Base-by-base conservation (phyloP, 2,113 vertebrate genomes). In the Chunga burmeisteri region DNA sequence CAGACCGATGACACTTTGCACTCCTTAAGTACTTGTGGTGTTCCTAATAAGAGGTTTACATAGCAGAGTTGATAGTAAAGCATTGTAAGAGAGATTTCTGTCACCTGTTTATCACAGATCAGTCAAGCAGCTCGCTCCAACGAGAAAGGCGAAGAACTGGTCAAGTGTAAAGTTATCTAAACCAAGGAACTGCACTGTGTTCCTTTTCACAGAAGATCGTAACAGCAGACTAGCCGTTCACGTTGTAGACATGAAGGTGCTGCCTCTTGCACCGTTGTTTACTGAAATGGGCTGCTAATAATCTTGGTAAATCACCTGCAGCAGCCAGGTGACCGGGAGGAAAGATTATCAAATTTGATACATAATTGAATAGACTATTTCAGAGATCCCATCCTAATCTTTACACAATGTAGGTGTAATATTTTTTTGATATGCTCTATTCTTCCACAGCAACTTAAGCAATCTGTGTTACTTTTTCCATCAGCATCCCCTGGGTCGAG, bases 81-180 rank as follows among this genome's bases (percentile, higher is more conserved):
- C 73, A 2, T 23, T 70, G 47, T 14, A 55, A 73, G 49, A 47
- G 75, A 26, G 23, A 34, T 68, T 89, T 4, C 61, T 89, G 83
- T 75, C 95, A 56, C 68, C 68, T 80, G 0, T 85, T 81, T 95
- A 55, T 96, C 93, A 93, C 78, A 16, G 7, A 30, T 5, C 93
- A 80, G 94, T 36, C 78, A 47, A 29, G 74, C 93, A 86, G 66
- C 74, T 93, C 10, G 4, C 75, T 85, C 40, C 89, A 73, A 3
- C 40, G 50, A 77, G 66, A 65, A 59, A 62, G 84, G 81, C 61
- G 25, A 26, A 80, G 96, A 73, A 34, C 67, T 74, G 87, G 62
- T 93, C 91, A 93, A 94, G 94, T 95, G 95, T 66, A 4, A 55
- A 84, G 78, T 95, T 94, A 91, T 93, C 93, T 91, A 0, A 55